phyloP scores from a whole-genome alignment of 2,797 vertebrate genomes.

The Sebastes matsubarae region DNA sequence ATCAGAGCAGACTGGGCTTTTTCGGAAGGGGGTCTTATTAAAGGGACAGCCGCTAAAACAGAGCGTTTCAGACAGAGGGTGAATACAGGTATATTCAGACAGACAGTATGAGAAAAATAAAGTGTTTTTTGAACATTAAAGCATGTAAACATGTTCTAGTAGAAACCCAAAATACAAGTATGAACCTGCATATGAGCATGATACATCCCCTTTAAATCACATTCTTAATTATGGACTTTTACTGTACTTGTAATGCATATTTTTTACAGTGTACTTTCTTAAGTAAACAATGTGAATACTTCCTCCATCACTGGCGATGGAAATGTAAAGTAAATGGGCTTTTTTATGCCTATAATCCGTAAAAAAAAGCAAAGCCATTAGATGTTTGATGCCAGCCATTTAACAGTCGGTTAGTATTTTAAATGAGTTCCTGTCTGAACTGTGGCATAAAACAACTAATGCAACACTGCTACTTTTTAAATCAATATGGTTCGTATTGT shows the following conservation, averaged over 20 bases:
- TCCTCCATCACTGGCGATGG: neutral
- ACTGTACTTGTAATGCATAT: neutral
- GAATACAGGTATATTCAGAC: neutral
- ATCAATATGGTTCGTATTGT: constrained; percentile 4
- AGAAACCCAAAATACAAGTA: neutral
- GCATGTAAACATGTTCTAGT: neutral
- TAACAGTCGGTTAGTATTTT: neutral
- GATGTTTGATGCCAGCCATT: neutral
- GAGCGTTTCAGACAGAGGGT: neutral
- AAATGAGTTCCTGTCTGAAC: neutral
- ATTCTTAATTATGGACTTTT: neutral
- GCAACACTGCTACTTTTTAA: neutral
- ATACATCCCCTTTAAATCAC: neutral
- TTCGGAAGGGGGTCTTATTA: neutral
- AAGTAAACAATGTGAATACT: neutral
- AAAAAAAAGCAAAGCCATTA: neutral
- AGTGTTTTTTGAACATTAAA: neutral
- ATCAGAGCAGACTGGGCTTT: no score
- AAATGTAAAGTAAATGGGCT: neutral
- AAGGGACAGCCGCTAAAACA: neutral
- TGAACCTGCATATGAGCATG: neutral
- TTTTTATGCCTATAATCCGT: neutral
- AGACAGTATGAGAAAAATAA: neutral
- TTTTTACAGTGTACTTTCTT: neutral
- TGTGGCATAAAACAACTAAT: neutral